phyloP scores from a whole-genome alignment of 2,888 invertebrate genomes.

The Chydorus sphaericus region DNA sequence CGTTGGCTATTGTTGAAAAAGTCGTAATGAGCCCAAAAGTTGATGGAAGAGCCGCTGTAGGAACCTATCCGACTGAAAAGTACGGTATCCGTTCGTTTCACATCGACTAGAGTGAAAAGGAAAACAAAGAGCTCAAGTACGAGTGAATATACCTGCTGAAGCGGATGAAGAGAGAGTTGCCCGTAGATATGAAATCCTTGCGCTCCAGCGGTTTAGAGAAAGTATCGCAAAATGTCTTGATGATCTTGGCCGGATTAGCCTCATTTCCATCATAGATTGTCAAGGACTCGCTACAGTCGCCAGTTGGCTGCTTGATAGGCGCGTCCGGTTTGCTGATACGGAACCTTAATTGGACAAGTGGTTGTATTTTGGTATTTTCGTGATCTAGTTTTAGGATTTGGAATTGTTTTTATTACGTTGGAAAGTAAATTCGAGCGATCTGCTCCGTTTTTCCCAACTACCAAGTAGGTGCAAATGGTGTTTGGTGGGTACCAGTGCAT shows the following conservation, averaged over 20 bases:
- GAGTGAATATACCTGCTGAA: constrained; percentile 1
- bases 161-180: constrained; percentile 69
- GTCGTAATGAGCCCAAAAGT: constrained; percentile 88
- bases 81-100: too few relatives aligned
- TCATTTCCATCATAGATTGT: constrained; percentile 77
- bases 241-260: constrained; percentile 76
- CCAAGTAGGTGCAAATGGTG: constrained; percentile 78
- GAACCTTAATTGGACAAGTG: constrained; percentile 39
- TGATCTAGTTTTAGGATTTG: not conserved
- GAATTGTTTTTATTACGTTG: constrained; percentile 42
- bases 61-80: constrained; percentile 83
- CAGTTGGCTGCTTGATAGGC: constrained; percentile 68
- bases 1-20: constrained; percentile 81
- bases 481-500: constrained; percentile 91
- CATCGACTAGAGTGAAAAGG: not conserved
- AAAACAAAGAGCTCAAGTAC: not conserved
- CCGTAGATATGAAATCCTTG: constrained; percentile 78
- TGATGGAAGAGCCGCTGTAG: constrained; percentile 82
- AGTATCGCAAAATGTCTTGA: constrained; percentile 87
- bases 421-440: constrained; percentile 76
- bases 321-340: constrained; percentile 74
- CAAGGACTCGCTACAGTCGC: constrained; percentile 77
- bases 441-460: constrained; percentile 73
- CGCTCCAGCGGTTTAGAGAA: constrained; percentile 87
- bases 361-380: not conserved